Base-by-base conservation (phyloP, 2,113 vertebrate genomes). In the Poecilia latipinna region DNA sequence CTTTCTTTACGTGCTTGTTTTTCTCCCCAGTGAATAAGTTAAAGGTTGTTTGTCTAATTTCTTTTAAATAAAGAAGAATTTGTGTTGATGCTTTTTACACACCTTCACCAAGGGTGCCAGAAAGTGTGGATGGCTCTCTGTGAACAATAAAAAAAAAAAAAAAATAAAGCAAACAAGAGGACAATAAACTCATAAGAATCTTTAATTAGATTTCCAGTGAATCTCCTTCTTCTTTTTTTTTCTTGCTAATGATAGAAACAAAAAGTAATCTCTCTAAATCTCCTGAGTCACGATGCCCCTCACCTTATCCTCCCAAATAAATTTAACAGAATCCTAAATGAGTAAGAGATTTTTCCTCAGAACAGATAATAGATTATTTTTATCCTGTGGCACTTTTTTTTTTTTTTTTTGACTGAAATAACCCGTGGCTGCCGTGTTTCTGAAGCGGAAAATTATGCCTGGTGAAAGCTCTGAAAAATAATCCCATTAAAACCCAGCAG, bases 161-260 rank as follows among this genome's bases (percentile, higher is more conserved):
- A 37, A 37, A 75, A 75, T 54, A 67, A 15, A 12, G 37, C 31
- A 64, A 88, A 82, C 44, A 74, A 75, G 24, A 33, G 64, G 61
- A 70, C 78, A 78, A 71, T 72, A 42, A 75, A 81, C 73, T 85
- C 57, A 12, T 90, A 89, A 82, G 77, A 79, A 88, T 89, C 69
- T 90, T 91, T 90, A 90, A 93, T 93, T 90, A 78, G 88, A 88
- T 85, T 86, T 80, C 79, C 74, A 8, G 72, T 79, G 73, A 86
- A 72, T 65, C 70, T 31, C 66, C 33, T 62, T 68, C 7, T 11
- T 71, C 69, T 11, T 71, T 62, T 67, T 65, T 67, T 66, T 68
- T 57, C 35, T 39, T 73, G 77, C 65, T 77, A 29, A 89, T 68
- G 74, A 86, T 77, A 67, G 81, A 85, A 77, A 86, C 54, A 83